Percentiles rank a stretch among this genome's conserved stretches.
Evolutionary conservation across 2,888 invertebrate species (phyloP).

Genomic region (Masnerella sp.): DNA sequence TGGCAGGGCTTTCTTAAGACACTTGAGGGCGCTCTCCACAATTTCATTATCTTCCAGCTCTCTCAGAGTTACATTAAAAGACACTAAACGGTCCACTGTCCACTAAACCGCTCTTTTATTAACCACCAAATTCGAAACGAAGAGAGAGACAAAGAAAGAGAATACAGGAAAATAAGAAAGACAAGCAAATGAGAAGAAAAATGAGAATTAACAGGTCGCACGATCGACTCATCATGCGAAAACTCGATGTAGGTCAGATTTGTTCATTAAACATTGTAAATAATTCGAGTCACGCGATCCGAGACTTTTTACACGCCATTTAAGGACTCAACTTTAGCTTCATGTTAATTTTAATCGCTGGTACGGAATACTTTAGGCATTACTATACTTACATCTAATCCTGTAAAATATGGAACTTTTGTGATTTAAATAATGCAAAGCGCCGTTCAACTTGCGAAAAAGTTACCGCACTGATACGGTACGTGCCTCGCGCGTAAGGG

Average conservation of each 20-base stretch:
- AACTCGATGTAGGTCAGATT: slow-evolving; percentile 15
- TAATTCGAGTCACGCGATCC: slow-evolving; percentile 26
- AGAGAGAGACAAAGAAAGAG: not conserved
- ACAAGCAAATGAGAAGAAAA: not conserved
- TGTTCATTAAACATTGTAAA: slow-evolving; percentile 27
- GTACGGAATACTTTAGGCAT: slow-evolving; percentile 4
- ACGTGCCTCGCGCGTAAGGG: not conserved
- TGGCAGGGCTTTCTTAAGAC: slow-evolving; percentile 77
- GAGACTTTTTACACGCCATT: slow-evolving; percentile 6
- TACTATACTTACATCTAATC: slow-evolving; percentile 2
- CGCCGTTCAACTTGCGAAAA: slow-evolving; percentile 12
- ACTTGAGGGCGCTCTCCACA: slow-evolving; percentile 77
- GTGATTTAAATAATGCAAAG: slow-evolving; percentile 14
- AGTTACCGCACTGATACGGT: slow-evolving; percentile 1
- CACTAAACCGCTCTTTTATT: slow-evolving; percentile 20
- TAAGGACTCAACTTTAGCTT: not conserved
- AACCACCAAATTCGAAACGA: slow-evolving; percentile 3
- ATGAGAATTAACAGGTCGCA: slow-evolving; percentile 1
- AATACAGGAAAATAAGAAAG: not conserved
- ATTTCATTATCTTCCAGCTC: slow-evolving; percentile 77
- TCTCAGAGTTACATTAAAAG: slow-evolving; percentile 75
- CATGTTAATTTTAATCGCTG: slow-evolving; percentile 9
- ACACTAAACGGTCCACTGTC: slow-evolving; percentile 63
- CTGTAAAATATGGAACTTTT: slow-evolving; percentile 10
- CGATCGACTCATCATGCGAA: slow-evolving; percentile 9